Evolutionary conservation across 2,888 invertebrate species (phyloP).

Genomic region (Thereva nobilitata): DNA sequence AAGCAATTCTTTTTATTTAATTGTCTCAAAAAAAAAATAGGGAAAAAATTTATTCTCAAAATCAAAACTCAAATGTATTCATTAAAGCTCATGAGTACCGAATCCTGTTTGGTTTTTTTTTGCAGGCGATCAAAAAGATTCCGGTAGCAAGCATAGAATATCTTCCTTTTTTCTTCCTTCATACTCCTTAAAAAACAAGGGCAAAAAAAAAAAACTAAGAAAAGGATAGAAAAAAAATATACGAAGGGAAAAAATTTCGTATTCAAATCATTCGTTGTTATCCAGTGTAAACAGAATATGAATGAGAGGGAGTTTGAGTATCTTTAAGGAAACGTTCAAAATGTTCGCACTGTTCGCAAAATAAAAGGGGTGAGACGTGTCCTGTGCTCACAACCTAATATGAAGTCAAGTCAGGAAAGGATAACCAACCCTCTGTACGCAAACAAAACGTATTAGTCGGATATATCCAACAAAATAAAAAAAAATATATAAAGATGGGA

Average conservation of each 20-base stretch:
- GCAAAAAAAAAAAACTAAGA: slow-evolving; percentile 1
- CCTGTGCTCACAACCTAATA: neutral
- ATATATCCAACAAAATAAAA: slow-evolving; percentile 5
- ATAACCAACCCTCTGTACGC: neutral
- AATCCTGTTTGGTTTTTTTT: no score
- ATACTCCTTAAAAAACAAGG: neutral
- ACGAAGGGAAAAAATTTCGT: slow-evolving; percentile 34
- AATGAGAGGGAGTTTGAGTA: slow-evolving; percentile 28
- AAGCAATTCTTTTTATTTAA: no score
- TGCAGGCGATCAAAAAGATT: no score
- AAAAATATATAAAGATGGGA: no score
- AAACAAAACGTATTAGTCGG: slow-evolving; percentile 32
- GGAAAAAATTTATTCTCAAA: no score
- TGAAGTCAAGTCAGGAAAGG: neutral
- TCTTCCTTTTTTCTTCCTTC: neutral
- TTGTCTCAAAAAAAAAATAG: no score
- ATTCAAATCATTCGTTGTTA: slow-evolving; percentile 40
- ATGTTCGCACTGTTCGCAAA: slow-evolving; percentile 12
- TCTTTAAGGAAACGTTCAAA: slow-evolving; percentile 29
- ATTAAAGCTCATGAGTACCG: no score
- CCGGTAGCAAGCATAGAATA: slow-evolving; percentile 1
- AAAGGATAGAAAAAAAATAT: slow-evolving; percentile 4
- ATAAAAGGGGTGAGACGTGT: slow-evolving; percentile 33
- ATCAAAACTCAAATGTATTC: no score
- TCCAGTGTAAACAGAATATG: slow-evolving; percentile 38